phyloP scores from a whole-genome alignment of 2,797 vertebrate genomes.

The Falco rusticolus region DNA sequence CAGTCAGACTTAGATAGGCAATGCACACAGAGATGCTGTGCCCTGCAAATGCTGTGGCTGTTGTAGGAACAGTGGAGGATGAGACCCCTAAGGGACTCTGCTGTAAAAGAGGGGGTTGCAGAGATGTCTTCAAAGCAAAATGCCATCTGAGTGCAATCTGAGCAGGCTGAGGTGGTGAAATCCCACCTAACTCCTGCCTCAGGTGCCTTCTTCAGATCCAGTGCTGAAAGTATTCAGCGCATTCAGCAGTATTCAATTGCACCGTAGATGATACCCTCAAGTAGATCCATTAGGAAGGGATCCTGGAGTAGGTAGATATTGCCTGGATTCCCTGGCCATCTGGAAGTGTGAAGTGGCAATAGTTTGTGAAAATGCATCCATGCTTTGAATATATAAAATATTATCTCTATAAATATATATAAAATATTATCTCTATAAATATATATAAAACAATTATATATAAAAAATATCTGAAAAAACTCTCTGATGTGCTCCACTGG shows the following conservation, averaged over 20 bases:
- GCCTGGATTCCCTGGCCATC: background rate
- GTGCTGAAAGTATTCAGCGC: background rate
- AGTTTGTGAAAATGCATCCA: background rate
- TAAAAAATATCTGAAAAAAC: background rate
- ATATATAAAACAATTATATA: background rate
- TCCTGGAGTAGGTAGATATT: background rate
- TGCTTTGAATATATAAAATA: background rate
- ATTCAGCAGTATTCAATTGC: background rate
- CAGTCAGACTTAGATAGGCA: background rate
- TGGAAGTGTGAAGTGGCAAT: background rate
- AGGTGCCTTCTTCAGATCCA: background rate
- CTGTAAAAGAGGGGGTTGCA: background rate
- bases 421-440: too few species aligned
- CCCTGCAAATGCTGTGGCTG: fast-evolving
- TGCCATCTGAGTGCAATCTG: background rate
- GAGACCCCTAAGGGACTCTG: background rate
- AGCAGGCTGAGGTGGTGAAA: background rate
- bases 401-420: background rate
- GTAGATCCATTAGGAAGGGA: background rate
- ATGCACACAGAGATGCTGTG: background rate
- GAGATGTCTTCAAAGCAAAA: background rate
- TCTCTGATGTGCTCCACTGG: background rate
- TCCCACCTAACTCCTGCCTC: background rate
- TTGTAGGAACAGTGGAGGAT: too few species aligned
- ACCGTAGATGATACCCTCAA: background rate